These are phyloP conservation scores for Myioborus miniatus DNA, from an alignment of 2,797 vertebrate species.

Conservation along the genomic window DNA sequence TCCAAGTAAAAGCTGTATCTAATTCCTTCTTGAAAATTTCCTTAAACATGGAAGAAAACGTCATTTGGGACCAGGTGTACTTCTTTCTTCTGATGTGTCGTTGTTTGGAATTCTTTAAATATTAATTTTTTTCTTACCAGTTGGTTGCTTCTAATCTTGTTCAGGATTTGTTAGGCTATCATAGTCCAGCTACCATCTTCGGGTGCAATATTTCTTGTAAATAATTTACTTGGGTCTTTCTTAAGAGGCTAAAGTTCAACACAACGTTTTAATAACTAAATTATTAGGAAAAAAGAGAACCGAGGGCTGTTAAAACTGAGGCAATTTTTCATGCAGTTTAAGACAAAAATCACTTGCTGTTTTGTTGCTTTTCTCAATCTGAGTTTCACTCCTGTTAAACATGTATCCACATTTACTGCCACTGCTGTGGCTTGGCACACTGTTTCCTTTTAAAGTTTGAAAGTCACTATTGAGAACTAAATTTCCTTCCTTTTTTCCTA, in stretches of 20 bases:
- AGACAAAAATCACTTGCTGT: neutral
- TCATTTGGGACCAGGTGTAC: neutral
- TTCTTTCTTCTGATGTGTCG: neutral
- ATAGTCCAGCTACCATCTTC: neutral
- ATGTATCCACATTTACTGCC: neutral
- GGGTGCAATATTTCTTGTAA: neutral
- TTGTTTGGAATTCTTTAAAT: neutral
- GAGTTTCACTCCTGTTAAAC: neutral
- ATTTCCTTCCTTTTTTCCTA: neutral
- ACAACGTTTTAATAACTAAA: neutral
- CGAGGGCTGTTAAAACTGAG: neutral
- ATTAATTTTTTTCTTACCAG: neutral
- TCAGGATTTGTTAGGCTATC: neutral
- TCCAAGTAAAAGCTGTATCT: neutral
- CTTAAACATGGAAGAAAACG: neutral
- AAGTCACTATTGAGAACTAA: neutral
- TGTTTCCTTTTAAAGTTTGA: neutral
- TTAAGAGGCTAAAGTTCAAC: conserved; percentile 14
- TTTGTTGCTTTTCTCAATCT: neutral
- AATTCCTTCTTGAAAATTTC: neutral
- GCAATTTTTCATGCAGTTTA: neutral
- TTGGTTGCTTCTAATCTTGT: neutral
- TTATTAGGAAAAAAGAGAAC: neutral
- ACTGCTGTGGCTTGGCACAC: neutral
- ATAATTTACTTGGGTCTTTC: neutral